phyloP scores from a whole-genome alignment of 1,140 invertebrate species.

The Eubasilissa regina region DNA sequence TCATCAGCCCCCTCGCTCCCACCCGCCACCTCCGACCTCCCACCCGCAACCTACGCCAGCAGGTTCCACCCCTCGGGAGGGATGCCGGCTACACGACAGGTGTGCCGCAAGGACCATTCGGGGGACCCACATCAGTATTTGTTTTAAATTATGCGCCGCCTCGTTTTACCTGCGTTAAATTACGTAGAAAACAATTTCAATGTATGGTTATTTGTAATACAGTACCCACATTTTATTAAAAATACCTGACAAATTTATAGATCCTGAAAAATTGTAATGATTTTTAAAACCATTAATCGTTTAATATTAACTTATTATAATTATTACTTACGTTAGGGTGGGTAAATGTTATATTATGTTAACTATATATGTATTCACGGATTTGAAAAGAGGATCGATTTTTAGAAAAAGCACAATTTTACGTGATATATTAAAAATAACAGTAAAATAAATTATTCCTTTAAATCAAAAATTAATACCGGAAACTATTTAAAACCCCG shows the following conservation, averaged over 20 bases:
- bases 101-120: conserved; percentile 30
- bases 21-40: neutral
- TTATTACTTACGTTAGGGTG: too few species aligned
- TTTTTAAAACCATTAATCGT: too few species aligned
- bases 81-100: conserved; percentile 9
- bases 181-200: neutral
- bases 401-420: too few species aligned
- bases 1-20: neutral
- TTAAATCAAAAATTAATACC: too few species aligned
- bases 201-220: conserved; percentile 27
- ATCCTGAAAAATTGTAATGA: too few species aligned
- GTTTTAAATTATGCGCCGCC: conserved; percentile 43
- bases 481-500: too few species aligned
- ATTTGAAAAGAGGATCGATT: too few species aligned
- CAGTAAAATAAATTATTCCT: too few species aligned
- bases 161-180: conserved; percentile 35
- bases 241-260: neutral
- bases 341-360: too few species aligned
- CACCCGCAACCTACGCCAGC: neutral
- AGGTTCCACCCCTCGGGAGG: neutral
- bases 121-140: conserved; percentile 42
- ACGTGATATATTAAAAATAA: too few species aligned
- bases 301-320: too few species aligned
- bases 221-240: neutral
- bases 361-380: too few species aligned